These are phyloP conservation scores for Hucho hucho DNA, from an alignment of 2,113 vertebrate species.

Conservation along the genomic window DNA sequence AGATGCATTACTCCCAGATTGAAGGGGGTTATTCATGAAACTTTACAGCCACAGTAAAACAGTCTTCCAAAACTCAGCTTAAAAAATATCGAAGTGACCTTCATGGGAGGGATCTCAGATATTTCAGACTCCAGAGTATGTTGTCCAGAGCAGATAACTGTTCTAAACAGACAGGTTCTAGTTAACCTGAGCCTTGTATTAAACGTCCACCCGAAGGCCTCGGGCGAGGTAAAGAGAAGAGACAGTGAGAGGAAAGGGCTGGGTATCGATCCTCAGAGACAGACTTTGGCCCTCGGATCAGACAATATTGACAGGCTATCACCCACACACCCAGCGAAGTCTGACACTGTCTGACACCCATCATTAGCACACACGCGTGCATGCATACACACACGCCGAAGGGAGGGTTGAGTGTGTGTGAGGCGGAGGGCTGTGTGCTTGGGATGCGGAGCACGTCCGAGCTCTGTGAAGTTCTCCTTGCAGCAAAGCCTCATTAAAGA, in stretches of 20 bases:
- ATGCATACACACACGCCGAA: background rate
- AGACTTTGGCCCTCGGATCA: slow-evolving; percentile 1
- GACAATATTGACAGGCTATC: background rate
- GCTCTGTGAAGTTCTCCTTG: slow-evolving; percentile 50
- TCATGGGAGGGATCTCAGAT: too few species aligned
- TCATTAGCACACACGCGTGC: background rate
- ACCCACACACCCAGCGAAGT: background rate
- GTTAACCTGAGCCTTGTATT: too few species aligned
- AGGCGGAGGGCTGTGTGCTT: slow-evolving; percentile 44
- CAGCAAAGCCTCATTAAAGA: slow-evolving; percentile 71
- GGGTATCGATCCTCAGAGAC: background rate
- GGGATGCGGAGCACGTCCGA: slow-evolving; percentile 62
- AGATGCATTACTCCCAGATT: background rate
- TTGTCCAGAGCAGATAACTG: too few species aligned
- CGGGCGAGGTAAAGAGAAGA: slow-evolving; percentile 10
- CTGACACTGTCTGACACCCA: background rate
- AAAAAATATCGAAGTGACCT: too few species aligned
- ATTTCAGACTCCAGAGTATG: too few species aligned
- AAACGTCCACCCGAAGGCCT: too few species aligned
- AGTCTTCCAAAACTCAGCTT: too few species aligned
- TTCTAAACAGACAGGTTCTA: too few species aligned
- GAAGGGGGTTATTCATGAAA: too few species aligned
- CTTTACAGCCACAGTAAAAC: too few species aligned
- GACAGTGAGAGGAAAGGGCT: slow-evolving; percentile 15
- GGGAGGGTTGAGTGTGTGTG: slow-evolving; percentile 22